A percentile compares a stretch with the other conserved stretches of the same genome.
phyloP scores from a whole-genome alignment of 2,797 vertebrate genomes.

The Agapornis canus region DNA sequence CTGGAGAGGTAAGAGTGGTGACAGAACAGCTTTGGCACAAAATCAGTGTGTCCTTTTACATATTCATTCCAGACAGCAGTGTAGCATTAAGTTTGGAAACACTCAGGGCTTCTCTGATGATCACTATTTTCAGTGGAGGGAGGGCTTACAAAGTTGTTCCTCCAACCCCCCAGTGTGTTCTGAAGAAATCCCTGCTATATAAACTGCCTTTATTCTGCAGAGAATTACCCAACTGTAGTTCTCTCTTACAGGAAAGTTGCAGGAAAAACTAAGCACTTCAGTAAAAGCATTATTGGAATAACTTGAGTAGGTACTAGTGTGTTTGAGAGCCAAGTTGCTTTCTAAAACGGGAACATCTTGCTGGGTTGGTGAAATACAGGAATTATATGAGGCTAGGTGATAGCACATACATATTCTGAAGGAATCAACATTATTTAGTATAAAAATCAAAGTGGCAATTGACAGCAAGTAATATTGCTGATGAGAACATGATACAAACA shows the following conservation, averaged over 20 bases:
- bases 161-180: fast-evolving
- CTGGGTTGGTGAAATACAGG: background rate
- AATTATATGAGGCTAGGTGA: background rate
- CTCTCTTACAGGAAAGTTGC: background rate
- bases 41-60: fast-evolving
- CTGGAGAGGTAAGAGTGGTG: constrained; percentile 89
- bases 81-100: fast-evolving
- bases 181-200: background rate
- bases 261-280: background rate
- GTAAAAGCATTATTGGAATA: background rate
- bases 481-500: background rate
- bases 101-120: fast-evolving
- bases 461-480: background rate
- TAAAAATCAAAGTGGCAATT: background rate
- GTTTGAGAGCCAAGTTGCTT: background rate
- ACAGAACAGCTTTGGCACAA: background rate
- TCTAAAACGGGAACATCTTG: background rate
- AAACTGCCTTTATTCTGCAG: background rate
- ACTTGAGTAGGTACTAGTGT: background rate
- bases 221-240: background rate
- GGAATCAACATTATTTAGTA: background rate
- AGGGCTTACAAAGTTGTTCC: background rate
- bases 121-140: background rate
- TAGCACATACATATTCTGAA: background rate
- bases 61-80: background rate